phyloP scores from a whole-genome alignment of 2,797 vertebrate species.

The Sphenopsis melanotis region DNA sequence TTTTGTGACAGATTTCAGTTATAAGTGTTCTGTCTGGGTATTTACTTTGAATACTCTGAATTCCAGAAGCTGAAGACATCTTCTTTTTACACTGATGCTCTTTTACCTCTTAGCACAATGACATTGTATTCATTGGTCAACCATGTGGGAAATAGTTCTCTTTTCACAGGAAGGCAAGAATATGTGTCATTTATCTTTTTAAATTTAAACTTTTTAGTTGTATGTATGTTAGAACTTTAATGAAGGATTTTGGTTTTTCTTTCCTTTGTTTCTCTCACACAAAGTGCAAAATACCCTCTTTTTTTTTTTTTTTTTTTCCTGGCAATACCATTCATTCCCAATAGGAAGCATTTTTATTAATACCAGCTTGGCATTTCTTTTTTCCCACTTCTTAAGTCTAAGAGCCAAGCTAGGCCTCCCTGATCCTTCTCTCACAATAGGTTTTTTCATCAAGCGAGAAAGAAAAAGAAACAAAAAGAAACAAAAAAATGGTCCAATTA shows the following conservation, averaged over 20 bases:
- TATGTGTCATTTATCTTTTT: not conserved
- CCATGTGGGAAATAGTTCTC: not conserved
- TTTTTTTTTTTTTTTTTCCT: slow-evolving; percentile 71
- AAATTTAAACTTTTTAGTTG: not conserved
- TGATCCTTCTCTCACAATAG: not conserved
- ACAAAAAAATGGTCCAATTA: not conserved
- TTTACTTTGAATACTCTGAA: not conserved
- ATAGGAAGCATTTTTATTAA: slow-evolving; percentile 66
- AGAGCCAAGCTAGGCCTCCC: not conserved
- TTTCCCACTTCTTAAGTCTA: slow-evolving; percentile 10
- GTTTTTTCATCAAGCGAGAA: not conserved
- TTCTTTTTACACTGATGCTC: not conserved
- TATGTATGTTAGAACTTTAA: not conserved
- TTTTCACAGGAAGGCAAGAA: not conserved
- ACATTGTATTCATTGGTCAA: not conserved
- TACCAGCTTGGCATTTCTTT: slow-evolving; percentile 64
- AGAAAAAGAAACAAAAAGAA: not conserved
- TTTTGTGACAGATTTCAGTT: not conserved
- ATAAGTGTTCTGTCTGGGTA: not conserved
- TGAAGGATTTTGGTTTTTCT: slow-evolving; percentile 13
- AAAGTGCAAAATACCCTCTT: slow-evolving; percentile 71
- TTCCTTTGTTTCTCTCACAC: slow-evolving; percentile 50
- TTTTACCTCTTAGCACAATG: not conserved
- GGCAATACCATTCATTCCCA: slow-evolving; percentile 56
- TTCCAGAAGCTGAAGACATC: not conserved